Conservation (phyloP, 2,888 invertebrate genomes). For the Drosophila demipolita region DNA sequence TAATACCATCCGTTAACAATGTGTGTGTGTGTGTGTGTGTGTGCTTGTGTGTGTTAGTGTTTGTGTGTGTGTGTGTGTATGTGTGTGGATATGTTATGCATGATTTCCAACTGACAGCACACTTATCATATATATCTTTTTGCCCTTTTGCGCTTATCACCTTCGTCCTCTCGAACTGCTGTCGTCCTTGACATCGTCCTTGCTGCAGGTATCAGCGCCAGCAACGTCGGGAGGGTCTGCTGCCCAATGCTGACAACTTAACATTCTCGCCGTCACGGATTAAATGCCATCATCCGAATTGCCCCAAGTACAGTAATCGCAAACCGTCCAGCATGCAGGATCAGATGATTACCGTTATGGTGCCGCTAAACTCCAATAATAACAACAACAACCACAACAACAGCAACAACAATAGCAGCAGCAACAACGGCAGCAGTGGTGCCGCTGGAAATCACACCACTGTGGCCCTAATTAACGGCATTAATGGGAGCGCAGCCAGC, state of each 20-base stretch:
- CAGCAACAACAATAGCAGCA: constrained; percentile 54
- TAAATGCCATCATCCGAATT: constrained; percentile 85
- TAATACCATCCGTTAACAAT: constrained; percentile 6
- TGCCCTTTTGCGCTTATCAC: constrained; percentile 10
- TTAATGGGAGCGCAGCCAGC: constrained; percentile 45
- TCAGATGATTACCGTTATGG: constrained; percentile 85
- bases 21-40: not conserved
- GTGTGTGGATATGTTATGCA: constrained; percentile 33
- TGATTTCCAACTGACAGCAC: constrained; percentile 24
- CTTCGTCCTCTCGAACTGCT: not conserved
- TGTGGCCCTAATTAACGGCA: constrained; percentile 41
- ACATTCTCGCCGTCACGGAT: constrained; percentile 85
- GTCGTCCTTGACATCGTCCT: not conserved
- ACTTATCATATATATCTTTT: constrained; percentile 56
- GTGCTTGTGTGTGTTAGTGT: constrained; percentile 8
- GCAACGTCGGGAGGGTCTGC: constrained; percentile 84
- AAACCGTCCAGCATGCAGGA: constrained; percentile 85
- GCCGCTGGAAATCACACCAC: constrained; percentile 29
- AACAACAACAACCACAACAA: constrained; percentile 74
- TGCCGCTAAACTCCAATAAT: constrained; percentile 84
- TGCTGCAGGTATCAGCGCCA: constrained; percentile 83
- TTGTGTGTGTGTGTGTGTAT: constrained; percentile 21
- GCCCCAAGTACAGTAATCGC: constrained; percentile 83
- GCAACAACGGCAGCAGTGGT: constrained; percentile 26
- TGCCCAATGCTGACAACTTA: constrained; percentile 84